Percentiles rank a stretch among this genome's conserved stretches.
Evolutionary conservation across 2,113 vertebrate genomes (phyloP).

Genomic region (Cinclus cinclus): DNA sequence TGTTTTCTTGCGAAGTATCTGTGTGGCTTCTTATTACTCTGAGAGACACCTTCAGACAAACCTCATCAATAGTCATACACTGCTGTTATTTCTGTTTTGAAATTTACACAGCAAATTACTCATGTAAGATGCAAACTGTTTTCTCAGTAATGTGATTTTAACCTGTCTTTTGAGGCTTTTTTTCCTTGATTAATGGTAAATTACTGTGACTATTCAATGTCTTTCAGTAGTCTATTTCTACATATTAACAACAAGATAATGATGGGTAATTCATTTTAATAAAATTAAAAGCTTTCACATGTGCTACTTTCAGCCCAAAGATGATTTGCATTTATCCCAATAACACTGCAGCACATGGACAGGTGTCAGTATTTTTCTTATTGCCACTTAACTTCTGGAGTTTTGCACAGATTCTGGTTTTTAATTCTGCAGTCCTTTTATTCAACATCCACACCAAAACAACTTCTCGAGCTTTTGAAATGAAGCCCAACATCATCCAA

Average conservation of each 20-base stretch:
- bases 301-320: constrained; percentile 30
- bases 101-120: neutral
- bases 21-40: neutral
- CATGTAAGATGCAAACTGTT: neutral
- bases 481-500: constrained; percentile 43
- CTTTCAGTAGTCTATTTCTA: constrained; percentile 50
- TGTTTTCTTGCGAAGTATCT: neutral
- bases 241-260: constrained; percentile 66
- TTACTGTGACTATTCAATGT: constrained; percentile 50
- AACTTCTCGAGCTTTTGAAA: constrained; percentile 40
- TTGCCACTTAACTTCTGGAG: constrained; percentile 21
- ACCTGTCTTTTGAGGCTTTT: neutral
- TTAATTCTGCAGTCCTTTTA: constrained; percentile 53
- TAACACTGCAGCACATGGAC: constrained; percentile 15
- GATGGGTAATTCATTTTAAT: constrained; percentile 53
- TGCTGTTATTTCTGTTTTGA: neutral
- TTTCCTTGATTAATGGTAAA: constrained; percentile 2
- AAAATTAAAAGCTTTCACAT: constrained; percentile 70
- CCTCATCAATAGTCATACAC: neutral
- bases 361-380: constrained; percentile 32
- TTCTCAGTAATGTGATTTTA: constrained; percentile 9
- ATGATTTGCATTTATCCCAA: constrained; percentile 52
- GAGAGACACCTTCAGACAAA: neutral
- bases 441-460: constrained; percentile 12
- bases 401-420: constrained; percentile 39